Evolutionary conservation across 2,888 invertebrate genomes (phyloP), one percentile per base, ranked within the genome.

Genomic region (Lasioglossum oenotherae): DNA sequence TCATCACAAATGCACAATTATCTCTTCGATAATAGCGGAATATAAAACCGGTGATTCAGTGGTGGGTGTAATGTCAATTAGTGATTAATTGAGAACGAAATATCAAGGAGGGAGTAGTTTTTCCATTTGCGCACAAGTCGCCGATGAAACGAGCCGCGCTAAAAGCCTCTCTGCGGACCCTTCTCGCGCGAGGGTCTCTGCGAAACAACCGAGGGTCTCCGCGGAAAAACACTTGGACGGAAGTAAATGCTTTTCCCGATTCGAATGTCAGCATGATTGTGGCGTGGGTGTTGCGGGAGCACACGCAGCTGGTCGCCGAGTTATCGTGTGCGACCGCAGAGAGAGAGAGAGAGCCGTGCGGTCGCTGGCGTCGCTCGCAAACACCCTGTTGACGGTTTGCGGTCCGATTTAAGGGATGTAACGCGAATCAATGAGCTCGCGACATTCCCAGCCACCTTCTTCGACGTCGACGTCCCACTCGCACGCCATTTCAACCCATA

Each of bases 331-430:
- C 64, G 76, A 77, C 77, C 87, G 71, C 77, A 73, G 75, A 31
- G 31, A 31, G 31, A 31, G 31, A 53, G 53, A n/a, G 49, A 82
- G 49, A 74, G 72, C 67, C 27, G 72, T 60, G 81, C 14, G 75
- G 78, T 86, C 77, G 31, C 41, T 41, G n/a, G 19, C 74, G 44
- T 78, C 77, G 74, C 53, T 84, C 31, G 76, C 80, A 82, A 85
- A 85, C 74, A 74, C 71, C 75, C 64, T 77, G 77, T 78, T 80
- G 74, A 74, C 82, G 75, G 64, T 74, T 74, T 71, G 81, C 75
- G 86, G 82, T 73, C 73, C 80, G 80, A 71, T 84, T 84, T 78
- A 84, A 85, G 71, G 64, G 74, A 44, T 81, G 84, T 67, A 64
- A 74, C 75, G n/a, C 67, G 67, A 67, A 35, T 67, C 67, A 67